Conservation (phyloP, 2,888 invertebrate species). For the Chymomyza caudatula region DNA sequence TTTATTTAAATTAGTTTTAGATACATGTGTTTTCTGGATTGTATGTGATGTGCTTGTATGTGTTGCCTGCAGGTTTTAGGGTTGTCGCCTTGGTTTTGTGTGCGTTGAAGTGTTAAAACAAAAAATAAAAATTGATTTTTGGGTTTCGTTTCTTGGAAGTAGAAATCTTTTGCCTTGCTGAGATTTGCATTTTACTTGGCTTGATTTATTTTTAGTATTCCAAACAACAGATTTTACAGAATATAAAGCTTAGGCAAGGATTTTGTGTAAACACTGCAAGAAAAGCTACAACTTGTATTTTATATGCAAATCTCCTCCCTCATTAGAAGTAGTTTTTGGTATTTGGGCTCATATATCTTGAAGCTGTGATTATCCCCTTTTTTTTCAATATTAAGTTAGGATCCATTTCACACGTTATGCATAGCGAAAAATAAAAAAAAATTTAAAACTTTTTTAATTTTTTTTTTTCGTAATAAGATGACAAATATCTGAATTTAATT, state of each 20-base stretch:
- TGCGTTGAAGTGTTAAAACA: slow-evolving; percentile 4
- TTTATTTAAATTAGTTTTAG: slow-evolving; percentile 70
- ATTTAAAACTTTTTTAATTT: too few species aligned
- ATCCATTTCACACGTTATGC: too few species aligned
- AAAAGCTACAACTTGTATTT: not conserved
- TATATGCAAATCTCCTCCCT: too few species aligned
- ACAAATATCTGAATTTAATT: too few species aligned
- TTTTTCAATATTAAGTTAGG: too few species aligned
- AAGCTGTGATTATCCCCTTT: too few species aligned
- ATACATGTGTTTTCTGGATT: slow-evolving; percentile 38
- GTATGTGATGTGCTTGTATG: not conserved
- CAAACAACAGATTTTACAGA: not conserved
- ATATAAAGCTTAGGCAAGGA: not conserved
- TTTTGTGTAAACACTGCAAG: not conserved
- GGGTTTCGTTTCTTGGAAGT: slow-evolving; percentile 5
- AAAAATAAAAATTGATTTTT: slow-evolving; percentile 41
- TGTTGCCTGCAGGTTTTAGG: not conserved
- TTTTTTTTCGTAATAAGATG: too few species aligned
- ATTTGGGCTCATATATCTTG: too few species aligned
- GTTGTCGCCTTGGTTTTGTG: not conserved
- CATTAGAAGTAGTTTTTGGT: too few species aligned
- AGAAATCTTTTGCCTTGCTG: slow-evolving; percentile 12
- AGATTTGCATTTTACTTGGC: slow-evolving; percentile 23
- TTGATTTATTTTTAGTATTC: not conserved
- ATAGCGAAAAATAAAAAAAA: too few species aligned